A percentile compares a stretch with the other conserved stretches of the same genome.
Conservation (phyloP, 1,140 invertebrate species). For the Tetranychus urticae region DNA sequence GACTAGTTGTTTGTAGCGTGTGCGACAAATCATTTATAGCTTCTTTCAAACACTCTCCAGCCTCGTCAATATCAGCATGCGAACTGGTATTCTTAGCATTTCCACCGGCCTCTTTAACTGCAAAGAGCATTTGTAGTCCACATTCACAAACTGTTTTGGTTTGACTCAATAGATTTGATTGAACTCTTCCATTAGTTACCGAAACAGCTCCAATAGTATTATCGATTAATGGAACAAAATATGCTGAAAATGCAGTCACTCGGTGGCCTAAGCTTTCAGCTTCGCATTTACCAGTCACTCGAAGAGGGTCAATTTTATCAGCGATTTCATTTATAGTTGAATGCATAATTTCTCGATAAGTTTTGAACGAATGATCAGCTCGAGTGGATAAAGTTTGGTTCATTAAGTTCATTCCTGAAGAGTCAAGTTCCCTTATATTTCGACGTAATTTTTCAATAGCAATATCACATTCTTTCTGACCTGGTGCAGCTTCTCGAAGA, state of each 20-base stretch:
- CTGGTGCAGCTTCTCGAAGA: constrained; percentile 77
- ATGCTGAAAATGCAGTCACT: constrained; percentile 52
- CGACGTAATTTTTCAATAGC: constrained; percentile 51
- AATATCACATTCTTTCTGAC: constrained; percentile 71
- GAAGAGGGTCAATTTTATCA: constrained; percentile 54
- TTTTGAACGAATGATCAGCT: constrained; percentile 33
- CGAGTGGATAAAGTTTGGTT: constrained; percentile 44
- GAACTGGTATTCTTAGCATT: constrained; percentile 59
- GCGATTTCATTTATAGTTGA: constrained; percentile 41
- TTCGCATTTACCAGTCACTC: constrained; percentile 58
- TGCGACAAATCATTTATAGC: constrained; percentile 31
- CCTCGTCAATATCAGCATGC: constrained; percentile 60
- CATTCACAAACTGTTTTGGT: constrained; percentile 82
- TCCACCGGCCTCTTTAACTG: constrained; percentile 65
- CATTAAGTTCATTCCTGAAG: constrained; percentile 58
- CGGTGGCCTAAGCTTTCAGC: constrained; percentile 77
- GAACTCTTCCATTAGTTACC: constrained; percentile 64
- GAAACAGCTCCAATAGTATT: constrained; percentile 58
- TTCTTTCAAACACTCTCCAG: constrained; percentile 44
- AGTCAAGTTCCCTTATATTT: constrained; percentile 56
- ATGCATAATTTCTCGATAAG: constrained; percentile 7
- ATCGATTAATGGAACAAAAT: constrained; percentile 57
- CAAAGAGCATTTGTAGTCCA: constrained; percentile 53
- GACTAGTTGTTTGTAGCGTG: constrained; percentile 33
- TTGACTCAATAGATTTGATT: constrained; percentile 67